Conservation (phyloP, 2,888 invertebrate genomes). For the Notodonta dromedarius region DNA sequence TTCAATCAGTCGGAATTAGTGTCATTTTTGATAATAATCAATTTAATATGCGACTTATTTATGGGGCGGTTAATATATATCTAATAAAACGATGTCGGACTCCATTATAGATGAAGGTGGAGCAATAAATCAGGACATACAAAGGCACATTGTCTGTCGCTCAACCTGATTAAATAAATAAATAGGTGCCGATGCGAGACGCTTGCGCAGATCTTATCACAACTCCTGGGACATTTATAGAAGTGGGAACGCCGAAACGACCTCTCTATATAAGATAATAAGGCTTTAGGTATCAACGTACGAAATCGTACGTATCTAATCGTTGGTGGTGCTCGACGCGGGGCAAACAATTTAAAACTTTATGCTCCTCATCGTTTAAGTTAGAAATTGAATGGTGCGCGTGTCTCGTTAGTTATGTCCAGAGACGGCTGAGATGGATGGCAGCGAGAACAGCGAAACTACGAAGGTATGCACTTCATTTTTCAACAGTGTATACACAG, state of each 20-base stretch:
- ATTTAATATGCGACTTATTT: constrained; percentile 38
- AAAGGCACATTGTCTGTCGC: constrained; percentile 83
- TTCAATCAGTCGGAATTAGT: constrained; percentile 23
- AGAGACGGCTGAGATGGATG: constrained; percentile 53
- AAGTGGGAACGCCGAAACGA: constrained; percentile 57
- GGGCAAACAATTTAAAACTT: constrained; percentile 44
- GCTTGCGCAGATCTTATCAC: constrained; percentile 76
- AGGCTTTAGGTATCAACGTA: constrained; percentile 53
- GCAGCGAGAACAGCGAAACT: constrained; percentile 22
- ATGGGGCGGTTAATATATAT: constrained; percentile 47
- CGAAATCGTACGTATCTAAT: constrained; percentile 53
- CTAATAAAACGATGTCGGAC: constrained; percentile 54
- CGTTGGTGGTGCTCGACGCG: constrained; percentile 38
- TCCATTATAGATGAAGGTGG: constrained; percentile 64
- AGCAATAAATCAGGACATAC: constrained; percentile 78
- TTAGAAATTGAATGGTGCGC: constrained; percentile 43
- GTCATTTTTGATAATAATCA: constrained; percentile 30
- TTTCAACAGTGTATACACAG: constrained; percentile 41
- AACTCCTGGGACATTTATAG: constrained; percentile 65
- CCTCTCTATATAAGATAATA: constrained; percentile 55
- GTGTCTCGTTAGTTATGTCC: constrained; percentile 46
- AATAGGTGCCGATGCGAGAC: constrained; percentile 77
- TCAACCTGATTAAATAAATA: constrained; percentile 80
- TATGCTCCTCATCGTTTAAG: constrained; percentile 45
- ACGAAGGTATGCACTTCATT: constrained; percentile 50